phyloP scores from a whole-genome alignment of 2,888 invertebrate genomes.

The Calameuta idolon region DNA sequence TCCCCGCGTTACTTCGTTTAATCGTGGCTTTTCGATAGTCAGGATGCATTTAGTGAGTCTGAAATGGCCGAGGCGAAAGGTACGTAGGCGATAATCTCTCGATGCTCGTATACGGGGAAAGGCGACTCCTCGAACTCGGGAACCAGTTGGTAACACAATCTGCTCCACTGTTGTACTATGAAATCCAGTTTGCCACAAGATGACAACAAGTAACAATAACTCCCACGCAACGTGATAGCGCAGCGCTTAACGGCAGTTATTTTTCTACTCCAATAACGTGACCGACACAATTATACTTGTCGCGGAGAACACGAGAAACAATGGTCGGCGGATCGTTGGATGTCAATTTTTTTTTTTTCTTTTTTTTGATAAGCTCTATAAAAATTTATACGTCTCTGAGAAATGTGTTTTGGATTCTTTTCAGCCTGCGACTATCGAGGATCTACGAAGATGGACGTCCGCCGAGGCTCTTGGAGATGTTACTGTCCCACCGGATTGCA shows the following conservation, averaged over 20 bases:
- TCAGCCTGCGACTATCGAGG: constrained; percentile 85
- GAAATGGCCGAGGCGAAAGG: not conserved
- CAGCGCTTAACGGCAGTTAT: constrained; percentile 19
- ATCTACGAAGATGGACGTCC: constrained; percentile 87
- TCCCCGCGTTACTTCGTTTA: not conserved
- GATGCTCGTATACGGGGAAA: not conserved
- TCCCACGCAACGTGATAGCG: constrained; percentile 45
- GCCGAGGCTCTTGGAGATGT: constrained; percentile 85
- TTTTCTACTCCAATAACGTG: constrained; percentile 45
- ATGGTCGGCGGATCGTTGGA: not conserved
- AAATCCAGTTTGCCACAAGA: constrained; percentile 51
- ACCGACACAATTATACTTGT: not conserved
- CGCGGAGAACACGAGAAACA: not conserved
- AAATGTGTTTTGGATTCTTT: constrained; percentile 33
- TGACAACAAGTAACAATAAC: constrained; percentile 51
- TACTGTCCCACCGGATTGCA: constrained; percentile 83
- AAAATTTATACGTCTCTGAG: not conserved
- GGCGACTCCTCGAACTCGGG: not conserved
- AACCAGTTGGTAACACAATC: constrained; percentile 51
- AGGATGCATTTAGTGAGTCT: not conserved
- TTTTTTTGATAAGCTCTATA: not conserved
- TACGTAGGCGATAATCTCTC: not conserved
- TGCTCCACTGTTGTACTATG: constrained; percentile 39
- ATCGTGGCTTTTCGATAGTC: not conserved
- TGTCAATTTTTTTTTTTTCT: not conserved